Evolutionary conservation across 2,797 vertebrate species (phyloP).

Genomic region (Tinamus major): DNA sequence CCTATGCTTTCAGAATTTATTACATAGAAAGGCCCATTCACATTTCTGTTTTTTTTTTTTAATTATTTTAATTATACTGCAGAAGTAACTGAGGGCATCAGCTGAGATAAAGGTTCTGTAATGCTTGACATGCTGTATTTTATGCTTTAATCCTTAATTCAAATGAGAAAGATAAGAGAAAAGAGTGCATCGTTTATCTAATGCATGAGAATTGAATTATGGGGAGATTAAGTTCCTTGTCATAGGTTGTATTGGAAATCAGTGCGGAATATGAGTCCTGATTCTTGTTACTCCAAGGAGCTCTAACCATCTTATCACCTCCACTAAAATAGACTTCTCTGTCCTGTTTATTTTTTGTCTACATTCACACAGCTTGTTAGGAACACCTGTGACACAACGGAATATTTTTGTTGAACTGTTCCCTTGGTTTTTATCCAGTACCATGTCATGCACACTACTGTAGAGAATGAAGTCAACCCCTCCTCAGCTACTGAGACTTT

Average conservation of each 20-base stretch:
- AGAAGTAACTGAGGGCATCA: not conserved
- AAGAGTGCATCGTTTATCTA: not conserved
- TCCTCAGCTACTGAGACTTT: not conserved
- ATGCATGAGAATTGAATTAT: not conserved
- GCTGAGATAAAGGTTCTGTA: not conserved
- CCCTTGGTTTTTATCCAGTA: not conserved
- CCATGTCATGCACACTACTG: not conserved
- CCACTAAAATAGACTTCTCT: not conserved
- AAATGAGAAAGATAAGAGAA: not conserved
- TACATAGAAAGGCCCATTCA: not conserved
- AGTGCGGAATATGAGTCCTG: not conserved
- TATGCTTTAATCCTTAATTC: not conserved
- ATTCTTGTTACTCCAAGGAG: not conserved
- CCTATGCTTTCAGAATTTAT: not conserved
- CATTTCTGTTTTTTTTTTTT: not conserved
- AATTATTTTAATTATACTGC: not conserved
- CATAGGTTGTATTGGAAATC: not conserved
- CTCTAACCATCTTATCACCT: not conserved
- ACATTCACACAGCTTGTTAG: not conserved
- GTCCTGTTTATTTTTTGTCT: not conserved
- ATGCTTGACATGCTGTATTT: not conserved
- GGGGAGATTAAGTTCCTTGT: rapidly evolving
- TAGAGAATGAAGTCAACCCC: not conserved
- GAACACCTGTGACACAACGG: not conserved
- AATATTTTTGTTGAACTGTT: not conserved